Conservation (phyloP, 2,113 vertebrate genomes). For the Condylura cristata region DNA sequence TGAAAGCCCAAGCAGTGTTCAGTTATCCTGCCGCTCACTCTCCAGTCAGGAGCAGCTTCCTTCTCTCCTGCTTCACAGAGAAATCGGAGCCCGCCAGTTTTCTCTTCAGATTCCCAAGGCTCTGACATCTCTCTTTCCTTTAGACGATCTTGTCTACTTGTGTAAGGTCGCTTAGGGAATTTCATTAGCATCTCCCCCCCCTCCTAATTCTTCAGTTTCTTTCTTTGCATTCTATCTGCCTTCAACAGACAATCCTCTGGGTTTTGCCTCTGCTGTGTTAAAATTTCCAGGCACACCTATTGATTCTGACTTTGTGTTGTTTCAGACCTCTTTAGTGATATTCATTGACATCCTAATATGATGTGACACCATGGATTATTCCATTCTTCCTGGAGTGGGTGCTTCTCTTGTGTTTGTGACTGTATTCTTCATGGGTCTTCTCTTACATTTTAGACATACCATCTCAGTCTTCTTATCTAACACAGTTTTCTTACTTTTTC, state of each 20-base stretch:
- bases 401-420: neutral
- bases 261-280: neutral
- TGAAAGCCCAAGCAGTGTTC: neutral
- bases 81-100: neutral
- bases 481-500: neutral
- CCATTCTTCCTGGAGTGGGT: neutral
- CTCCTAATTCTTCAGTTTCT: neutral
- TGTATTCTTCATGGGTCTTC: neutral
- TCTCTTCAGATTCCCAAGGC: neutral
- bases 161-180: neutral
- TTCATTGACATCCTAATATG: no score
- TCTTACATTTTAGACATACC: neutral
- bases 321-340: neutral
- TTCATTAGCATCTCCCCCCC: neutral
- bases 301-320: no score
- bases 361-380: neutral
- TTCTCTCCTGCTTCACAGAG: neutral
- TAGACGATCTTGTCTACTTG: neutral
- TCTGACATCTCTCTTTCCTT: neutral
- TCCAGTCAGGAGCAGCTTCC: neutral
- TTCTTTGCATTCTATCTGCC: neutral
- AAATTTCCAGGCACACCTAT: neutral
- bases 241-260: neutral
- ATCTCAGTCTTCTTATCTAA: neutral
- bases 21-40: no score